Base-by-base conservation (phyloP, 2,888 invertebrate species). In the Cactoblastis cactorum region DNA sequence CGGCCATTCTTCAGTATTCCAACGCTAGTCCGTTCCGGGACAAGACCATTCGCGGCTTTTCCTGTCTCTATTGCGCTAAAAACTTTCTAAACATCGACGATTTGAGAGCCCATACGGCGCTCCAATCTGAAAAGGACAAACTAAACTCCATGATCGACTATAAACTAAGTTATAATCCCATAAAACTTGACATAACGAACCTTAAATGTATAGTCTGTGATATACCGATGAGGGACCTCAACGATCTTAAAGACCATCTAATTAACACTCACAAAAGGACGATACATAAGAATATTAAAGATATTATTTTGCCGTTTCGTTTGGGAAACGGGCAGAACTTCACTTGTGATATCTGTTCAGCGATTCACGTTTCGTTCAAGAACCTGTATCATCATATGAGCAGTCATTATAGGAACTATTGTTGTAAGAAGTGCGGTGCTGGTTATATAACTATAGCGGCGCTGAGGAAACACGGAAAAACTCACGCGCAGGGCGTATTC, bases 301-400 rank as follows among this genome's bases (percentile, higher is more conserved):
- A 89, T 55, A 87, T 89, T 0, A 88, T 89, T 3, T 62, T 89
- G 0, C 89, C 89, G 0, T 89, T 89, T 49, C 77, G 87, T 8
- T 65, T 89, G 41, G 83, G 81, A 38, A 68, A 79, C 53, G 89
- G 88, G 0, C 69, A 69, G 15, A 86, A 80, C 47, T 89, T 78
- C 59, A 80, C 77, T 0, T 89, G 89, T 51, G 85, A 85, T 6
- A 28, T 89, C 0, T 89, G 89, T 46, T 85, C 86, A 0, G 79
- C 85, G 0, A 77, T 79, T 0, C 88, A 89, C 53, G 74, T 87
- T 49, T 86, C 88, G 0, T 89, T 89, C 50, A 88, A 88, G 61
- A 88, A 87, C 56, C 65, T 89, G 0, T 89, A 89, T 19, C 85
- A 81, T 12, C 89, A 89, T 53, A 89, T 89, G 89, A 89, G 86